A percentile compares a stretch with the other conserved stretches of the same genome.
Evolutionary conservation across 2,888 invertebrate genomes (phyloP).

Genomic region (Stenurella melanura): DNA sequence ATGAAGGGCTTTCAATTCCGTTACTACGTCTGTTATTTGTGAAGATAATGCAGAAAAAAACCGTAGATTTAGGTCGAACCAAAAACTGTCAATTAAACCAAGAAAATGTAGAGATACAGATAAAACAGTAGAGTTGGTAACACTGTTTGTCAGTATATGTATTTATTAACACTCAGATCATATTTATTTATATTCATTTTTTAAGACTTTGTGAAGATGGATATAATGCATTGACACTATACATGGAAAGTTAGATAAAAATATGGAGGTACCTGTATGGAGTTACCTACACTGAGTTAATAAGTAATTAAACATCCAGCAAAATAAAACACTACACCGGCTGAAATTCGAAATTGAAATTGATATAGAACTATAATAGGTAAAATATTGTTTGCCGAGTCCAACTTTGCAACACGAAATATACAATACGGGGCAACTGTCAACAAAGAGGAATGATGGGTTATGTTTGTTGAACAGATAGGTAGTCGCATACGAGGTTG

Average conservation of each 20-base stretch:
- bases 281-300: background rate
- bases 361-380: conserved; percentile 34
- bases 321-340: conserved; percentile 1
- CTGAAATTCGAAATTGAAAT: conserved; percentile 35
- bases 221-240: background rate
- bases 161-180: too few species aligned
- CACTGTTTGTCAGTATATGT: too few species aligned
- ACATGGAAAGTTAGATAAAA: conserved; percentile 5
- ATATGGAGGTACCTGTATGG: background rate
- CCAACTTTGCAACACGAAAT: conserved; percentile 45
- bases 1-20: too few species aligned
- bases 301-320: background rate
- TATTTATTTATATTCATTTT: background rate
- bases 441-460: conserved; percentile 63
- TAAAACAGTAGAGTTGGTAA: too few species aligned
- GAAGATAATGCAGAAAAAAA: too few species aligned
- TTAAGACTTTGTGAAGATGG: background rate
- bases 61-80: too few species aligned
- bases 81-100: too few species aligned
- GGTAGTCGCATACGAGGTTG: conserved; percentile 60
- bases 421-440: conserved; percentile 52
- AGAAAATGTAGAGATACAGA: too few species aligned
- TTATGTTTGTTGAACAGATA: conserved; percentile 62
- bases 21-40: too few species aligned
- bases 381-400: conserved; percentile 44